These are phyloP conservation scores for Periparus ater DNA, from an alignment of 2,797 vertebrate species.

Conservation along the genomic window DNA sequence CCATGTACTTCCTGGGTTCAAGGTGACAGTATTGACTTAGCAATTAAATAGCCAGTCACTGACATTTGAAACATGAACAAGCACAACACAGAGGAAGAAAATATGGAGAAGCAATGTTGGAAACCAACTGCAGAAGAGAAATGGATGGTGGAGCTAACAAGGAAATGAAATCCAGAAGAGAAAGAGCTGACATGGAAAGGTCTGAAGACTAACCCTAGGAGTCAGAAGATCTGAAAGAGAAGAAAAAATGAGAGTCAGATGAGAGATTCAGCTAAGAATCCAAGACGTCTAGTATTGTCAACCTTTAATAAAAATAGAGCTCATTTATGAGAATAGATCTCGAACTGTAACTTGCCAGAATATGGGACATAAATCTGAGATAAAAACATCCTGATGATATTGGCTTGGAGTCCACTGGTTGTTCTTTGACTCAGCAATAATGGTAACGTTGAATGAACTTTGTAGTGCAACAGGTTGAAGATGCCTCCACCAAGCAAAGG, in stretches of 20 bases:
- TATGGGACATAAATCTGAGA: not conserved
- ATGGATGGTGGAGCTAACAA: not conserved
- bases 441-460: not conserved
- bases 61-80: not conserved
- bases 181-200: not conserved
- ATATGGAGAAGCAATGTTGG: not conserved
- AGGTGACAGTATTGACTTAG: not conserved
- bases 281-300: not conserved
- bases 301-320: not conserved
- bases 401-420: not conserved
- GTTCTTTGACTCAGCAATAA: not conserved
- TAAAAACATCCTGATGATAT: not conserved
- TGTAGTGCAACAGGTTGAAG: not conserved
- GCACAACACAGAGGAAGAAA: not conserved
- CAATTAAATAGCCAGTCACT: not conserved
- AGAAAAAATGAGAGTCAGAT: not conserved
- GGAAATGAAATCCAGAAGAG: not conserved
- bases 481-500: not conserved
- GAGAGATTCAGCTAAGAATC: not conserved
- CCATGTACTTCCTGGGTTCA: rapidly evolving
- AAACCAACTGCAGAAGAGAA: not conserved
- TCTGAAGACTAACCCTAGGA: not conserved
- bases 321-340: not conserved
- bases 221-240: not conserved
- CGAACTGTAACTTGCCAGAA: not conserved